Conservation (phyloP, 1,140 invertebrate genomes). For the Procambarus virginalis region DNA sequence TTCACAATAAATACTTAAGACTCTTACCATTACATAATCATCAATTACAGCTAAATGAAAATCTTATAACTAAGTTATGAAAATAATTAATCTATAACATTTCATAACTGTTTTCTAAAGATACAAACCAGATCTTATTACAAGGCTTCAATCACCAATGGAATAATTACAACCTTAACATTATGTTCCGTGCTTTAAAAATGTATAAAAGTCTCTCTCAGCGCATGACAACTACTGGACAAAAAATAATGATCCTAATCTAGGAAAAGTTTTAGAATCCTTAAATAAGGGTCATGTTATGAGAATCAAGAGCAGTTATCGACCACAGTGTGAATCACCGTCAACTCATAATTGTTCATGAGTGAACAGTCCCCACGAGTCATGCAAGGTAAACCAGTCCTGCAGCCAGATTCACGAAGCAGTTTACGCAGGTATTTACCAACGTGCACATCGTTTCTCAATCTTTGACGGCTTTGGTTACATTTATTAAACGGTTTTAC, state of each 20-base stretch:
- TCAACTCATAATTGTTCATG: background rate
- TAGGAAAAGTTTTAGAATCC: slow-evolving; percentile 7
- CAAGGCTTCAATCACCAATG: background rate
- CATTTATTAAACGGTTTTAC: too few species aligned
- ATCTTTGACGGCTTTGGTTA: too few species aligned
- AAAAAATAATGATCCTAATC: background rate
- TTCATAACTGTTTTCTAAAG: background rate
- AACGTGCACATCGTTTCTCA: too few species aligned
- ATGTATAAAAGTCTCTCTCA: background rate
- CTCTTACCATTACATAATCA: background rate
- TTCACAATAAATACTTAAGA: background rate
- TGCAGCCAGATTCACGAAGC: too few species aligned
- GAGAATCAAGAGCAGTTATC: background rate
- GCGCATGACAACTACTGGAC: background rate
- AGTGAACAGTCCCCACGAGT: background rate
- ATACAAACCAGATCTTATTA: slow-evolving; percentile 5
- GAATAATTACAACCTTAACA: background rate
- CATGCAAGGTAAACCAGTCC: background rate
- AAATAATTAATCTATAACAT: slow-evolving; percentile 9
- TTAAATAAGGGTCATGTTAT: background rate
- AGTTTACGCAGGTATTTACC: too few species aligned
- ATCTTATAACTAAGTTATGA: background rate
- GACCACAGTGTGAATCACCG: background rate
- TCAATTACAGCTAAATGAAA: background rate
- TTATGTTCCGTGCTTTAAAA: slow-evolving; percentile 13